Percentiles rank a stretch among this genome's conserved stretches.
phyloP scores from a whole-genome alignment of 2,113 vertebrate species.

The Antennarius striatus region DNA sequence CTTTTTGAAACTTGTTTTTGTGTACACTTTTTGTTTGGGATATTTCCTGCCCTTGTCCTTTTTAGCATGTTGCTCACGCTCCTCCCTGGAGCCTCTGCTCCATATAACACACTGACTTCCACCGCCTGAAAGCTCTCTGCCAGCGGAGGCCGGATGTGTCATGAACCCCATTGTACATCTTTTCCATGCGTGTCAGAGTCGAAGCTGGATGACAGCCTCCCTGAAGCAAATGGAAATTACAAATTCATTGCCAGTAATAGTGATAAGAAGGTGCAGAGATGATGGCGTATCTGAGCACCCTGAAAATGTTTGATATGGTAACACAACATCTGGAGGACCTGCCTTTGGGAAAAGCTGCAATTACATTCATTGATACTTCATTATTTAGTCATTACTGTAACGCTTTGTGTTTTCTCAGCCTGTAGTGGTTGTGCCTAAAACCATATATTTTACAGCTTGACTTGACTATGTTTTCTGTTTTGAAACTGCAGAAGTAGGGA shows the following conservation, averaged over 20 bases:
- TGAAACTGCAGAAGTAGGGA: not conserved
- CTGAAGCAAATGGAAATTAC: slow-evolving; percentile 39
- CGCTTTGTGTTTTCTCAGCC: not conserved
- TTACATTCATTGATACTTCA: not conserved
- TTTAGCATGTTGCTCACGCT: slow-evolving; percentile 44
- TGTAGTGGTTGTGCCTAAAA: too few relatives aligned
- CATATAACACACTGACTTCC: slow-evolving; percentile 61
- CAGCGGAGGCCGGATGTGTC: slow-evolving; percentile 78
- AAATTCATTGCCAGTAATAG: slow-evolving; percentile 39
- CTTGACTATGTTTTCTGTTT: not conserved
- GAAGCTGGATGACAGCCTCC: slow-evolving; percentile 54
- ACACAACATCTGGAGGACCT: not conserved
- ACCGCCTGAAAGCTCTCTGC: slow-evolving; percentile 64
- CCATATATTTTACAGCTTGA: too few relatives aligned
- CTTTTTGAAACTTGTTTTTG: not conserved
- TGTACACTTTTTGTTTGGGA: slow-evolving; percentile 27
- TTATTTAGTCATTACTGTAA: not conserved
- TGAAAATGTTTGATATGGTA: not conserved
- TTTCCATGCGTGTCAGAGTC: slow-evolving; percentile 67
- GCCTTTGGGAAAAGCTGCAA: not conserved
- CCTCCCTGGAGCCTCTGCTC: slow-evolving; percentile 55
- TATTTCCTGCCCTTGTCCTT: slow-evolving; percentile 28
- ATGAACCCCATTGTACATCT: slow-evolving; percentile 67
- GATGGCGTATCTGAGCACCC: not conserved
- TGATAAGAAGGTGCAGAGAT: slow-evolving; percentile 12